Percentiles rank a stretch among this genome's conserved stretches.
Evolutionary conservation across 1,140 invertebrate species (phyloP).

Genomic region (Lutraria rhynchaena): DNA sequence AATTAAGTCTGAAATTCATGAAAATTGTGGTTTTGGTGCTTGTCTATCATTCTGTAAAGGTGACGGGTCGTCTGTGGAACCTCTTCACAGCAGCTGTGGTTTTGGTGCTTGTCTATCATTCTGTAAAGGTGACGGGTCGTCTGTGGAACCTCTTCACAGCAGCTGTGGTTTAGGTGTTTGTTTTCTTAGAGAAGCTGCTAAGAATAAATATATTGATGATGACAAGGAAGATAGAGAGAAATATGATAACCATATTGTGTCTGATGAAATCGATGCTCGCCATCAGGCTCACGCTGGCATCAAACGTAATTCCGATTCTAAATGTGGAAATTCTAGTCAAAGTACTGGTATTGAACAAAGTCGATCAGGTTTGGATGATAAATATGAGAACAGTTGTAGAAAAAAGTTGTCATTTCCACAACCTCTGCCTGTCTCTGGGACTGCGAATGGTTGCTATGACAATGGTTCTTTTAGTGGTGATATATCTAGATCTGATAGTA

Average conservation of each 20-base stretch:
- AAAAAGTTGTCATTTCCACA: not conserved
- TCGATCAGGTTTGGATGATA: too few species aligned
- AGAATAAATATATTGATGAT: not conserved
- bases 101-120: not conserved
- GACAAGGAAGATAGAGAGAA: not conserved
- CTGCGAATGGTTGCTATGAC: slow-evolving; percentile 4
- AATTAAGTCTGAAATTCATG: not conserved
- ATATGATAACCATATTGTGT: not conserved
- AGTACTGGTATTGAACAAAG: too few species aligned
- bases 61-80: slow-evolving; percentile 4
- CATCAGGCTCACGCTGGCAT: too few species aligned
- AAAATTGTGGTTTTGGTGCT: not conserved
- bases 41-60: slow-evolving; percentile 7
- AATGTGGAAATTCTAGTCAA: too few species aligned
- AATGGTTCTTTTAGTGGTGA: not conserved
- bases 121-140: slow-evolving; percentile 12
- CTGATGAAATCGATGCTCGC: too few species aligned
- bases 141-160: slow-evolving; percentile 2
- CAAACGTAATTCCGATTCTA: too few species aligned
- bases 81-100: not conserved
- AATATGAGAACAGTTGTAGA: not conserved
- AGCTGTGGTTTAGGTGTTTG: slow-evolving; percentile 30
- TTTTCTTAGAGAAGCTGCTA: slow-evolving; percentile 35
- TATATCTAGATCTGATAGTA: not conserved
- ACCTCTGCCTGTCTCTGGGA: slow-evolving; percentile 20